Evolutionary conservation across 2,888 invertebrate genomes (phyloP).

Genomic region (Nasonia oneida): DNA sequence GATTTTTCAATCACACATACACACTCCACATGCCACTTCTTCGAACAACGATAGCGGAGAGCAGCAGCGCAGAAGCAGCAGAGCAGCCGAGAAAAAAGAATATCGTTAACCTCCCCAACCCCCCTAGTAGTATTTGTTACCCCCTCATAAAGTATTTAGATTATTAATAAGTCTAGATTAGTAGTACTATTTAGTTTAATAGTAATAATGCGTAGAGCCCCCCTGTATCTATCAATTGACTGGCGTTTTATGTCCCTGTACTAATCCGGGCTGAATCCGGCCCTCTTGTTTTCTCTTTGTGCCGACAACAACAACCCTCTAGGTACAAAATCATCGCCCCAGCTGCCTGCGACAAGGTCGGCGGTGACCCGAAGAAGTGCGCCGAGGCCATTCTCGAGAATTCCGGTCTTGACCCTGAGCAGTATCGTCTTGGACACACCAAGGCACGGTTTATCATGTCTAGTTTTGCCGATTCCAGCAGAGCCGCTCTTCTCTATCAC

Average conservation of each 20-base stretch:
- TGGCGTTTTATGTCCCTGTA: conserved; percentile 23
- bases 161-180: conserved; percentile 43
- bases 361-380: conserved; percentile 88
- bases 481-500: conserved; percentile 46
- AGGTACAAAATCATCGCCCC: conserved; percentile 99
- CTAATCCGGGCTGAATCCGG: conserved; percentile 54
- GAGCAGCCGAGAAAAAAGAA: conserved; percentile 10
- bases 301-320: conserved; percentile 73
- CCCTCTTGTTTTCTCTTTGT: conserved; percentile 56
- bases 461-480: conserved; percentile 56
- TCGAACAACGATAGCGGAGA: not conserved
- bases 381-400: conserved; percentile 91
- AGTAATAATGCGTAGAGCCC: conserved; percentile 22
- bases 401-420: conserved; percentile 92
- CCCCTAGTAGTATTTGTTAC: conserved; percentile 32
- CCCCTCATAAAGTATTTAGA: conserved; percentile 9
- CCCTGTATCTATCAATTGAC: conserved; percentile 29
- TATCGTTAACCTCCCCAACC: not conserved
- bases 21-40: not conserved
- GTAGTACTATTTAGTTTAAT: conserved; percentile 18
- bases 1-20: not conserved
- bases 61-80: conserved; percentile 11
- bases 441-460: conserved; percentile 89
- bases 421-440: conserved; percentile 98
- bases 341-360: conserved; percentile 87